Base-by-base conservation (phyloP, 1,140 invertebrate genomes). In the Diorhabda sublineata region DNA sequence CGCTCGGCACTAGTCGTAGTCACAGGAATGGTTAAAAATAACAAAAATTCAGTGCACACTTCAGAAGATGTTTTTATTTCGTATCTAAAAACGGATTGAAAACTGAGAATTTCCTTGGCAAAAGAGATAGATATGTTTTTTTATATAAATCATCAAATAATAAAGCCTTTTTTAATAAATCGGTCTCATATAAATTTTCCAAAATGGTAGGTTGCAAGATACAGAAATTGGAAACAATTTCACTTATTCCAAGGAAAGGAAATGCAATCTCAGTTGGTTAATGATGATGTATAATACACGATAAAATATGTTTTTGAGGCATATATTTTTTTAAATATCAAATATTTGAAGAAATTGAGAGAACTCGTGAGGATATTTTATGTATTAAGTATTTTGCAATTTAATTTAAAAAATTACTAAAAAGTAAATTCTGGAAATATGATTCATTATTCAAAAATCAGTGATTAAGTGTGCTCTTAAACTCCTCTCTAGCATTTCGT, bases 41-140 rank as follows among this genome's bases (percentile, higher is more conserved):
- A 52, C 45, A 52, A 6, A 6, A 52, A 52, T 52, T 26, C 5
- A 52, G 45, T 52, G 8, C 45, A 5, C 2, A 52, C 45, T 52
- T 2, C 45, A 52, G 45, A 9, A 52, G 45, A 52, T 9, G 5
- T 5, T 52, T 52, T 9, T 52, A 52, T 52, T 6, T 52, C 5
- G 8, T 52, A 7, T 68, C 67, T 68, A 42, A 68, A 58, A 69
- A 1, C 57, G 63, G 61, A 69, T 58, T 42, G 52, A 65, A 65
- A 65, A 65, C 64, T 65, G 64, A 57, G 47, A 65, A 65, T 65
- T 65, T 65, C 62, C 62, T 45, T 64, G 62, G 44, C 62, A 64
- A 64, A 64, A 45, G 45, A 64, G 3, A 4, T n/a, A 64, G 62
- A 64, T 64, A 64, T 65, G 42, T 58, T 47, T 57, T 52, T 65